phyloP scores from a whole-genome alignment of 2,113 vertebrate species.

The Dasyprocta punctata region DNA sequence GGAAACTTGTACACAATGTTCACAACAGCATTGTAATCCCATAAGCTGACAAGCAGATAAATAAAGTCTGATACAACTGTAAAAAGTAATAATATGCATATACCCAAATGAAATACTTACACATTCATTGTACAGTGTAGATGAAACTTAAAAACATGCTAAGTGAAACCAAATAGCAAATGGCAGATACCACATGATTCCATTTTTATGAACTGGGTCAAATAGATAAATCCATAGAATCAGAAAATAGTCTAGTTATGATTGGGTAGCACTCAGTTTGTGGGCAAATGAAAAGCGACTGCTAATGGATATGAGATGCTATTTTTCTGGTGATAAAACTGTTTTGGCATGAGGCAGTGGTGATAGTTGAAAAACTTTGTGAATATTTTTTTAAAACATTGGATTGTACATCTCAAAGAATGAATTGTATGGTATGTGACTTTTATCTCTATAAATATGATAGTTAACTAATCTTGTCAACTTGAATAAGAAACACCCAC shows the following conservation, averaged over 20 bases:
- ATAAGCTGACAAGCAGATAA: not conserved
- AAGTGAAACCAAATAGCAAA: not conserved
- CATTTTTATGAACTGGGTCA: not conserved
- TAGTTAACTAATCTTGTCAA: not conserved
- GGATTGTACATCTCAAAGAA: not conserved
- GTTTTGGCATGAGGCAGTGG: not conserved
- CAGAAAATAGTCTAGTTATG: not conserved
- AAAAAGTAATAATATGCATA: not conserved
- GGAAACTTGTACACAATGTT: not conserved
- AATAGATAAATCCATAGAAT: slow-evolving; percentile 9
- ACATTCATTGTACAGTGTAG: not conserved
- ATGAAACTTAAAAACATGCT: not conserved
- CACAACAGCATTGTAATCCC: not conserved
- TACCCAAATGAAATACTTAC: not conserved
- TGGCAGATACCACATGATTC: not conserved
- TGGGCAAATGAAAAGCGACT: not conserved
- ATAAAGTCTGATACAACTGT: not conserved
- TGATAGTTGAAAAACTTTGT: not conserved
- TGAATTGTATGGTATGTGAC: not conserved
- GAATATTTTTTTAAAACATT: not conserved
- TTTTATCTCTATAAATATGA: not conserved
- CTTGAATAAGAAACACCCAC: not conserved
- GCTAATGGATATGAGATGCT: not conserved
- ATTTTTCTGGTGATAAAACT: not conserved
- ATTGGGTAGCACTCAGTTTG: not conserved